Conservation (phyloP, 2,888 invertebrate species). For the Pristionchus arcanus region DNA sequence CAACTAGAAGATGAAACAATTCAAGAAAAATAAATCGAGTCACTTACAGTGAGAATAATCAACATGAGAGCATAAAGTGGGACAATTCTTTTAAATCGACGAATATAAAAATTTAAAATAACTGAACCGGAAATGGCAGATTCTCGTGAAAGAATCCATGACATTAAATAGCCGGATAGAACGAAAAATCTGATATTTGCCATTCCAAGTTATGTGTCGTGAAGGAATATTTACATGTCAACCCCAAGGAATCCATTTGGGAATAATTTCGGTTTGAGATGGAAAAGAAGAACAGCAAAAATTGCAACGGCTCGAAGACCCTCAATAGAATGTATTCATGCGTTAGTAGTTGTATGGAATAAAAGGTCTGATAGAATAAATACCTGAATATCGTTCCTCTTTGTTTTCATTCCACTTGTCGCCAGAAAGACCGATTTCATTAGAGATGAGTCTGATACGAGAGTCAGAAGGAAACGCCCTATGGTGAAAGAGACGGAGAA, state of each 20-base stretch:
- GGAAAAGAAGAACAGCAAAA: constrained; percentile 57
- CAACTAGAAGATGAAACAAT: background rate
- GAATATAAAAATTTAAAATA: constrained; percentile 8
- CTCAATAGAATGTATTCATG: constrained; percentile 55
- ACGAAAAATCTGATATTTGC: constrained; percentile 59
- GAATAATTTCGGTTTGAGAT: constrained; percentile 58
- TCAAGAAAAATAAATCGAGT: background rate
- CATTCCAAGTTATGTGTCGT: background rate
- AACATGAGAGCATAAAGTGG: constrained; percentile 13
- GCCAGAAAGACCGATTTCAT: no score
- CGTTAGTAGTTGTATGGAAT: no score
- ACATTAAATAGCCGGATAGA: constrained; percentile 61
- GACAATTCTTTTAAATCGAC: constrained; percentile 39
- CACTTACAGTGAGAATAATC: background rate
- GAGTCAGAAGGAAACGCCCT: no score
- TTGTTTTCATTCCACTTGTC: no score
- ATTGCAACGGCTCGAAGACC: constrained; percentile 60
- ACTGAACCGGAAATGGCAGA: background rate
- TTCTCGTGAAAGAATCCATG: constrained; percentile 56
- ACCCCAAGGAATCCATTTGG: constrained; percentile 61
- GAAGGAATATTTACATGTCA: constrained; percentile 57
- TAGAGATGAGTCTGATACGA: no score
- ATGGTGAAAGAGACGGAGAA: no score
- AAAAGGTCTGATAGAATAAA: no score
- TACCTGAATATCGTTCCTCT: no score